Evolutionary conservation across 2,113 vertebrate genomes (phyloP), one percentile per base, ranked within the genome.

Genomic region (Colossoma macropomum): DNA sequence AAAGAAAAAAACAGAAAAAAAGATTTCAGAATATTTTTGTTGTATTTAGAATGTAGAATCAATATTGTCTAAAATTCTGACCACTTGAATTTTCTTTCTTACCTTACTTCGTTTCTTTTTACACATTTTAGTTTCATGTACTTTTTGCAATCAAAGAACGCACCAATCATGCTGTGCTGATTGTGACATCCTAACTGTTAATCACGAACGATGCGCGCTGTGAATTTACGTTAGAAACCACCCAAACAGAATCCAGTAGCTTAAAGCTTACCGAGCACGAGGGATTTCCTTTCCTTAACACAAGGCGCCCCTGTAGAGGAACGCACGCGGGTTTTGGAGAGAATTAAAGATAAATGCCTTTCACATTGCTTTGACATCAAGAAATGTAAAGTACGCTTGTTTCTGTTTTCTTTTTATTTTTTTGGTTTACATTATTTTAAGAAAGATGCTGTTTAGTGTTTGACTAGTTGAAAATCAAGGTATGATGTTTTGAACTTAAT

Each of bases 381-480:
- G 92, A 84, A 71, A 77, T 77, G 93, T 94, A 94, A 93, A 91
- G 90, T 95, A 94, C 92, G 93, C 91, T 56, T 52, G 15, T 17
- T 19, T 41, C 10, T 52, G 13, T 19, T 52, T 52, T 52, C 16
- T 15, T 52, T 52, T 92, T 94, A 94, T 92, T 92, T 94, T 30
- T 27, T 93, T 92, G 95, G 95, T 97, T 96, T 97, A 96, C 96
- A 96, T 95, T 96, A 95, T 94, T 94, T 94, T 94, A 80, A 89
- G 81, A 91, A 86, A 92, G 89, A 94, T 94, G 93, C 92, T 92
- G 94, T 95, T 92, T 93, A 94, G 93, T 95, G 94, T 95, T 56
- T 94, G 95, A 93, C 92, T 93, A 93, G 93, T 94, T 95, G 93
- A 94, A 91, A 84, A 92, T 92, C 93, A 93, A 94, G 91, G 89